phyloP scores from a whole-genome alignment of 2,888 invertebrate species.

The Notodonta dromedarius region DNA sequence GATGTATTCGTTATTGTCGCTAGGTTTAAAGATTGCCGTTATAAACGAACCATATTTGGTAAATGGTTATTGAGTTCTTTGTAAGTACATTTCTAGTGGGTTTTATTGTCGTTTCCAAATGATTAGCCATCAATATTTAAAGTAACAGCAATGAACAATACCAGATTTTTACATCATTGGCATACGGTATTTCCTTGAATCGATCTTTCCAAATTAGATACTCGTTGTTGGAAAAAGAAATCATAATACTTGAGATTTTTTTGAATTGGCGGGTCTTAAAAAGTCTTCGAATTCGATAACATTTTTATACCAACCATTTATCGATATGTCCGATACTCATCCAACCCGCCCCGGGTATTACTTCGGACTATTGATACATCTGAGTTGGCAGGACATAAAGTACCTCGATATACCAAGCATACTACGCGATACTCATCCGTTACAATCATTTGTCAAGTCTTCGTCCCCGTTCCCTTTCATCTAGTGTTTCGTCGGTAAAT shows the following conservation, averaged over 20 bases:
- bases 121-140: neutral
- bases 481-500: constrained; percentile 10
- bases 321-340: no score
- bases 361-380: no score
- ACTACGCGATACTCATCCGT: neutral
- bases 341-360: no score
- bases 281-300: no score
- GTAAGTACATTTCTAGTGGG: neutral
- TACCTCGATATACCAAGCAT: no score
- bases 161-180: neutral
- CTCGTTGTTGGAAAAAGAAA: no score
- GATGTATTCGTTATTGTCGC: constrained; percentile 28
- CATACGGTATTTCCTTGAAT: neutral
- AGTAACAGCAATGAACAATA: neutral
- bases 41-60: constrained; percentile 14
- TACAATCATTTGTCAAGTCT: neutral
- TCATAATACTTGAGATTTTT: no score
- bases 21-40: neutral
- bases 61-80: constrained; percentile 9
- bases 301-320: no score
- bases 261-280: no score
- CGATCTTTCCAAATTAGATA: no score
- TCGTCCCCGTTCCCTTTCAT: constrained; percentile 14
- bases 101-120: constrained; percentile 1
- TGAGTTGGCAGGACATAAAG: no score